Evolutionary conservation across 2,888 invertebrate genomes (phyloP), one percentile per base, ranked within the genome.

Genomic region (Nomada flava): DNA sequence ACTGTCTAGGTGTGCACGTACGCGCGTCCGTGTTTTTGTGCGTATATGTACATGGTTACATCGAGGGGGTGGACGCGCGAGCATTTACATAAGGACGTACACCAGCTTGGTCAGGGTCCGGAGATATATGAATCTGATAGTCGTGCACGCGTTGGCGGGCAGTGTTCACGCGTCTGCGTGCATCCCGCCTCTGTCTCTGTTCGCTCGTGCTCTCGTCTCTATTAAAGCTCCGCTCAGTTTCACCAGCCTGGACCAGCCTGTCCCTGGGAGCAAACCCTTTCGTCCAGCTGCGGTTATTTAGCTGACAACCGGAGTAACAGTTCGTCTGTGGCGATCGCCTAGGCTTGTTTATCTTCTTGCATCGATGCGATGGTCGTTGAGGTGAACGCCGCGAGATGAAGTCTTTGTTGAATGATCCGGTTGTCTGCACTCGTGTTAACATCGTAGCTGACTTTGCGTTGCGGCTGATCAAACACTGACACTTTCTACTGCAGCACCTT

Each of bases 161-260:
- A 29, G 29, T 29, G 29, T 29, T 5, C 62, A 77, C 44, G 53
- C 69, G 69, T 65, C 71, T 69, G 70, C 50, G 69, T 57, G 47
- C 15, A 26, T 20, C 57, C 53, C 53, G 53, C 13, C 55, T 70
- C 36, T 36, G 60, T 70, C 70, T 50, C 29, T 60, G 20, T 29
- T 44, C 20, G 70, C 36, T 53, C 59, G 44, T 47, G 36, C 75
- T 77, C 72, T 74, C 77, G 79, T 89, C 91, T 90, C 89, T 86
- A 91, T 90, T 91, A 90, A 87, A 88, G 85, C 85, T 74, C 75
- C 82, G 83, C 83, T 89, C 87, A 84, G 89, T 89, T 90, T 85
- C 87, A 72, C 63, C 60, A 29, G 64, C 77, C 73, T 29, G 67
- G 10, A 10, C 18, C 83, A 79, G 76, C 85, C 79, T 79, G 78